Evolutionary conservation across 2,797 vertebrate genomes (phyloP), one percentile per base, ranked within the genome.

Genomic region (Centroberyx gerrardi): DNA sequence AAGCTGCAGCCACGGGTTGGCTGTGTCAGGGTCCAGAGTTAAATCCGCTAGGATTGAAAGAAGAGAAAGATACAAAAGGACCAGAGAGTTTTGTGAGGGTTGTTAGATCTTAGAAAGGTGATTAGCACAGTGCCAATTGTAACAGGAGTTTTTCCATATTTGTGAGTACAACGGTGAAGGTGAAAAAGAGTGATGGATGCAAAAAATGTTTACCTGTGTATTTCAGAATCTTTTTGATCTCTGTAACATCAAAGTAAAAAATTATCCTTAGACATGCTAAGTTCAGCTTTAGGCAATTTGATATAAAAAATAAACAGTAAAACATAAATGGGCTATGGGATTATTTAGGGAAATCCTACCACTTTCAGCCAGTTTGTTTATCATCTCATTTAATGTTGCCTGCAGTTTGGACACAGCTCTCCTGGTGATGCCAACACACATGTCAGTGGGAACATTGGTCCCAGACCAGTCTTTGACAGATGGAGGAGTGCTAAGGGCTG

Each of bases 1-100:
- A 8, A 97, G 91, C 86, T 96, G 94, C 67, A 97, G 68, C 91
- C 95, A 96, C 0, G 96, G 96, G 28, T 96, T 96, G 0, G 97
- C 96, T 0, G 96, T 94, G 63, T 95, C 90, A 0, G 95, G 93
- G 76, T 98, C 96, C 81, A 98, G 89, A 3, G 93, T 94, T 28
- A 97, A 71, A 0, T 93, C 88, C 64, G 88, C 96, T 97, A 88
- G 15, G 61, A 13, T 48, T 17, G 38, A 10, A 48, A 48, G 46
- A 3, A 61, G 5, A 56, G 6, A 0, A 14, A 33, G 17, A 33
- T 17, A 29, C 12, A 33, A 31, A 5, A 55, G 9, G 2, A 14
- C 8, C 2, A 14, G 9, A 55, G 53, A 36, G 33, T 36, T 36
- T 36, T 36, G 33, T 36, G 33, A 36, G 33, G 33, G 33, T 36